Base-by-base conservation (phyloP, 2,888 invertebrate species). In the Ethmia dodecea region DNA sequence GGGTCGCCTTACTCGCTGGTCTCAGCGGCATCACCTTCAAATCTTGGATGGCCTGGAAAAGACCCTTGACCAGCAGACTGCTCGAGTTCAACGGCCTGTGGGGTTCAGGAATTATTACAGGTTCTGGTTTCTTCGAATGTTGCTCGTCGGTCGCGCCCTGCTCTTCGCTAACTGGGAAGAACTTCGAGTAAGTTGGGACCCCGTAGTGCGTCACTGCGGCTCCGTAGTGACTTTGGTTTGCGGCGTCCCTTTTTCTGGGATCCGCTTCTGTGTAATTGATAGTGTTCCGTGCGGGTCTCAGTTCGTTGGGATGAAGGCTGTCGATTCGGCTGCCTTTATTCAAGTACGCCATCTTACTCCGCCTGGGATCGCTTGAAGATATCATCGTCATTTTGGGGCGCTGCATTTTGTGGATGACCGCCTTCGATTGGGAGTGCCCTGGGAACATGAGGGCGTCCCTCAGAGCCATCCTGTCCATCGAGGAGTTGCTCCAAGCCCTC, bases 361-460 rank as follows among this genome's bases (percentile, higher is more conserved):
- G 55, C 6, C 39, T 45, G 0, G 58, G 27, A 10, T 77, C 69
- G 1, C 65, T 37, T 9, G 67, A 49, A 0, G 72, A 60, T n/a
- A 71, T 33, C 6, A 72, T 56, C 1, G 70, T 65, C 10, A 67
- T 54, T 48, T 71, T 75, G 0, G 73, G 67, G 4, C 63, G 56
- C 29, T 66, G 66, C 32, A 56, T 45, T 49, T 59, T 71, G 25
- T 71, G 67, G 12, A 61, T 49, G 11, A 63, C 41, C 27, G 61
- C 54, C 30, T 69, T 75, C 3, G 59, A 47, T 47, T 71, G 64
- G 11, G 60, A 37, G 27, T 55, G 48, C 5, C 61, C 60, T 3
- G 68, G 61, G 27, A 61, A 52, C 28, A 63, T 43, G 10, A 60
- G 44, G 0, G 41, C 47, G 30, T 60, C 57, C 3, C 43, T 28